These are phyloP conservation scores for Etheostoma nigrum DNA, from an alignment of 2,797 vertebrate species.

Conservation along the genomic window DNA sequence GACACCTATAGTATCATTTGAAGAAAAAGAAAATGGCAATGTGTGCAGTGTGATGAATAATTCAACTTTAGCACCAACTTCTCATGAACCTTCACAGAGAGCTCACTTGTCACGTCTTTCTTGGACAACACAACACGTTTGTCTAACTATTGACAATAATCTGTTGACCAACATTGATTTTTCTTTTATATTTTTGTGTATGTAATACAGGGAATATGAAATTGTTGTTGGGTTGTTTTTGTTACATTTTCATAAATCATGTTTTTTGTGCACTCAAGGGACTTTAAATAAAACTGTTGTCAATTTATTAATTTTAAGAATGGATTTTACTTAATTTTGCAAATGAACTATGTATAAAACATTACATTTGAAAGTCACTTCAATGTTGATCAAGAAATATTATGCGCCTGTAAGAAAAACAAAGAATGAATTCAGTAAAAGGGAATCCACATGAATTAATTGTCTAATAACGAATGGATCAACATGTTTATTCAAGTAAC, in stretches of 20 bases:
- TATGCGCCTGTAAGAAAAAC: background rate
- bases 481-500: conserved; percentile 8
- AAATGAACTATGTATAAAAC: too few species aligned
- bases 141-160: background rate
- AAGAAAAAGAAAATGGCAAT: conserved; percentile 62
- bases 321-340: too few species aligned
- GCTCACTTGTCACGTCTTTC: conserved; percentile 20
- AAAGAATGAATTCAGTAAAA: background rate
- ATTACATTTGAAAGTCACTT: conserved; percentile 5
- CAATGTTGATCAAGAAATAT: conserved; percentile 1
- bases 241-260: too few species aligned
- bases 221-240: too few species aligned
- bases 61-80: conserved; percentile 64
- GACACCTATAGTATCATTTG: conserved; percentile 70
- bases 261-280: too few species aligned
- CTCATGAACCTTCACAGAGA: conserved; percentile 53
- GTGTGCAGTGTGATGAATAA: conserved; percentile 72
- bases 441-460: conserved; percentile 9
- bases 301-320: too few species aligned
- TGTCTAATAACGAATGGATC: background rate
- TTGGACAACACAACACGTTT: background rate
- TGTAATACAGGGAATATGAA: too few species aligned
- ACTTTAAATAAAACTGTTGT: too few species aligned
- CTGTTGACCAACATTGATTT: background rate
- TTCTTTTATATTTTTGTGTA: background rate